phyloP scores from a whole-genome alignment of 2,888 invertebrate species.

The Frankliniella fusca region DNA sequence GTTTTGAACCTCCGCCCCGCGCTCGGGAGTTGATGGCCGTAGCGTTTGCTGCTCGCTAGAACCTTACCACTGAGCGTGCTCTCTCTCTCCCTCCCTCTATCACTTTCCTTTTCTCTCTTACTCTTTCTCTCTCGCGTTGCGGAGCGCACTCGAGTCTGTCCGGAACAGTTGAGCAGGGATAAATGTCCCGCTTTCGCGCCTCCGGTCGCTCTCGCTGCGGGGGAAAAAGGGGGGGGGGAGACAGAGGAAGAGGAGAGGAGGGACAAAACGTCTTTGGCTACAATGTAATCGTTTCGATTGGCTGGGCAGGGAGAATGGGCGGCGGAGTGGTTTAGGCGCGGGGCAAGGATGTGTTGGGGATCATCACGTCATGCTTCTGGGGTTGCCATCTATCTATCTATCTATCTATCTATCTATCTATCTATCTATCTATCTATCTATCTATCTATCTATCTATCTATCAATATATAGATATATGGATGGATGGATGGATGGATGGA shows the following conservation, averaged over 20 bases:
- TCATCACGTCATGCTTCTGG: no score
- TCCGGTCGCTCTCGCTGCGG: neutral
- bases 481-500: no score
- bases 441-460: no score
- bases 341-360: no score
- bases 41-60: no score
- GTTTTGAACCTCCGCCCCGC: no score
- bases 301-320: constrained; percentile 10
- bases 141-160: constrained; percentile 1
- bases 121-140: neutral
- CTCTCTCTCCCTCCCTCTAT: neutral
- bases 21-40: no score
- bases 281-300: constrained; percentile 21
- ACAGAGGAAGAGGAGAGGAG: neutral
- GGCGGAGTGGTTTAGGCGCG: neutral
- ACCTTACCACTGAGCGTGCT: no score
- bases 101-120: neutral
- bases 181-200: constrained; percentile 21
- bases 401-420: no score
- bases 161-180: constrained; percentile 21
- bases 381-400: no score
- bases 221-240: neutral
- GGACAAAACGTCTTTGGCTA: constrained; percentile 14
- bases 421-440: no score
- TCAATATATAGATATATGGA: no score